Conservation (phyloP, 2,888 invertebrate genomes). For the Cheilosia variabilis region DNA sequence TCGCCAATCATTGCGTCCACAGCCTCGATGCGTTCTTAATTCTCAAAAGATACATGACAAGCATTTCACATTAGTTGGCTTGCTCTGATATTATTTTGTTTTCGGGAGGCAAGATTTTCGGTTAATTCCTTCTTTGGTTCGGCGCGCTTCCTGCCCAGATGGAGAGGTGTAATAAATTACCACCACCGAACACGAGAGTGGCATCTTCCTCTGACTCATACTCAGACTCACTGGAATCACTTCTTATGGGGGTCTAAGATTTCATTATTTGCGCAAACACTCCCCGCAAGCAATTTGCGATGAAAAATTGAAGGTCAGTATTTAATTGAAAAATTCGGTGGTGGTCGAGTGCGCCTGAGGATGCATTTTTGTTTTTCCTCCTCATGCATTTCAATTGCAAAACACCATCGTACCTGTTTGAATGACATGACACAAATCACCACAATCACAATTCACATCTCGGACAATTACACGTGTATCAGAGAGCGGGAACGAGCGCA, state of each 20-base stretch:
- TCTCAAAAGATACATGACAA: slow-evolving; percentile 72
- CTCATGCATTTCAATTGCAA: slow-evolving; percentile 49
- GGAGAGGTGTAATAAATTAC: slow-evolving; percentile 69
- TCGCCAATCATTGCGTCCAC: slow-evolving; percentile 21
- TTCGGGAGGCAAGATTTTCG: slow-evolving; percentile 64
- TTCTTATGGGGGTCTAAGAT: slow-evolving; percentile 77
- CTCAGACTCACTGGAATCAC: background rate
- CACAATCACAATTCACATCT: slow-evolving; percentile 63
- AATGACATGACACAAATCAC: slow-evolving; percentile 64
- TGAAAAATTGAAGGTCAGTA: slow-evolving; percentile 72
- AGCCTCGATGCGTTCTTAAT: slow-evolving; percentile 64
- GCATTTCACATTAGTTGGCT: slow-evolving; percentile 74
- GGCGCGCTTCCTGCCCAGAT: slow-evolving; percentile 27
- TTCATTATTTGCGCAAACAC: slow-evolving; percentile 78
- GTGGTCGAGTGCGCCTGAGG: slow-evolving; percentile 66
- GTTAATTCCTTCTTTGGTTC: slow-evolving; percentile 58
- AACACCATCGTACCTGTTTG: slow-evolving; percentile 8
- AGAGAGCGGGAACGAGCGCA: slow-evolving; percentile 29
- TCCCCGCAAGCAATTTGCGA: slow-evolving; percentile 61
- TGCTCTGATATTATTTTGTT: slow-evolving; percentile 64
- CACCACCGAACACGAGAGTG: slow-evolving; percentile 6
- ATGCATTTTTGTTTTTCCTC: slow-evolving; percentile 43
- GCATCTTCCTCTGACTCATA: slow-evolving; percentile 36
- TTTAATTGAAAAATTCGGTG: slow-evolving; percentile 71
- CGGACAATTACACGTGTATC: slow-evolving; percentile 70